Conservation (phyloP, 2,797 vertebrate genomes). For the Eutrigla gurnardus region DNA sequence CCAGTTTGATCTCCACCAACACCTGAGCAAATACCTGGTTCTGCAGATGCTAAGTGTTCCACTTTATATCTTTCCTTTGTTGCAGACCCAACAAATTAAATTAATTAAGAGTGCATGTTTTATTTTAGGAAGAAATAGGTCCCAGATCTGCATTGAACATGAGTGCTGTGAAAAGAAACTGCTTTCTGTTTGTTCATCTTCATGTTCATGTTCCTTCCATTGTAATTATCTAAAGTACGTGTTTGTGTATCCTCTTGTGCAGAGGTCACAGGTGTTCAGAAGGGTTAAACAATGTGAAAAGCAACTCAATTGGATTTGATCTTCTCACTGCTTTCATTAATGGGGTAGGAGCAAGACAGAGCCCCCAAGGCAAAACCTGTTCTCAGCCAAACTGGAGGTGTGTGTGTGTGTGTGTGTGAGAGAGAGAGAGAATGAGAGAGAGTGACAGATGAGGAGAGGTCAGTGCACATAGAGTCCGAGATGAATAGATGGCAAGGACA, state of each 20-base stretch:
- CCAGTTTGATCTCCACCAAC: too few species aligned
- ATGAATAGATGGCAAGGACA: slow-evolving; percentile 17
- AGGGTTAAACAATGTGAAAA: slow-evolving; percentile 64
- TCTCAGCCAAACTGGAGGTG: slow-evolving; percentile 37
- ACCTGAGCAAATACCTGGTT: too few species aligned
- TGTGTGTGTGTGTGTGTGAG: slow-evolving; percentile 13
- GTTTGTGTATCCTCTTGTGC: background rate
- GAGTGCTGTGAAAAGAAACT: background rate
- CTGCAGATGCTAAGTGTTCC: too few species aligned
- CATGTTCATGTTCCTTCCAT: background rate
- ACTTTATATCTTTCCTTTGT: too few species aligned
- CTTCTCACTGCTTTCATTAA: slow-evolving; percentile 69
- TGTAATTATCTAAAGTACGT: background rate
- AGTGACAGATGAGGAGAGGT: slow-evolving; percentile 21
- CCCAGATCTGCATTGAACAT: background rate
- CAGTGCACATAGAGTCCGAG: background rate
- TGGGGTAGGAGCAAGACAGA: slow-evolving; percentile 51
- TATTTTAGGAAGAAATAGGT: too few species aligned
- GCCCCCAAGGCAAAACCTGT: slow-evolving; percentile 58
- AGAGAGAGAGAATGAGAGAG: background rate
- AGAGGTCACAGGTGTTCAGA: slow-evolving; percentile 40
- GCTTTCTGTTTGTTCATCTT: background rate
- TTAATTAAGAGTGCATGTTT: too few species aligned
- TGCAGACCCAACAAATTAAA: too few species aligned
- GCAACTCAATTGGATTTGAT: slow-evolving; percentile 65